Evolutionary conservation across 2,797 vertebrate genomes (phyloP), one percentile per base, ranked within the genome.

Genomic region (Cossypha caffra): DNA sequence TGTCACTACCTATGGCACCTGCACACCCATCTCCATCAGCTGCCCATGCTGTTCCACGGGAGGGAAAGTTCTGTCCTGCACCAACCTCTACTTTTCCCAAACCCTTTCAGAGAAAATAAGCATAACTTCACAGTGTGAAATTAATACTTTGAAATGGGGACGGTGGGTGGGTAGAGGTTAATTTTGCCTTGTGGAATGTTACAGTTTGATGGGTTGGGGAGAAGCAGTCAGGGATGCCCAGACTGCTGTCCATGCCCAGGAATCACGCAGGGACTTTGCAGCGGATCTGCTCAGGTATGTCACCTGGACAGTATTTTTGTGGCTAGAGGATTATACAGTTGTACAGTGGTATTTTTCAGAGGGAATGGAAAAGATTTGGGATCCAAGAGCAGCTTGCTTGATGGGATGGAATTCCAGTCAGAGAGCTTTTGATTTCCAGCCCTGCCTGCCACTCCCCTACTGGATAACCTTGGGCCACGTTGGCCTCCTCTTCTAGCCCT

Each of bases 11-110:
- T 26, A 0, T 2, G 11, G 35, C 62, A 61, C 16, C 42, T 2
- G 6, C 37, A 59, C 5, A 25, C 50, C 17, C 45, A 18, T 66
- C 19, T 26, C 43, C 1, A 1, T 31, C 5, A 4, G 58, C 42
- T 55, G 29, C 54, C 42, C 2, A 0, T 50, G n/a, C 31, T 64
- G 9, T 42, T 64, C 19, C 0, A 0, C 31, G 28, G 62, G 29
- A 80, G 38, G 10, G 50, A 29, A 28, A 61, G 19, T 0, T 84
- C 29, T 80, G 5, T 54, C n/a, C 47, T 75, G 21, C 35, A 54
- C 45, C 54, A 55, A 12, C 37, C 17, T 76, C 55, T 66, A 25
- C 13, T 79, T 96, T 87, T 63, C 61, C 33, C 42, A 68, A 66
- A 64, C 12, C 5, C 20, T 40, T 59, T 38, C 54, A 42, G 61